These are phyloP conservation scores for Danio choprae DNA, from an alignment of 2,797 vertebrate genomes.

Conservation along the genomic window DNA sequence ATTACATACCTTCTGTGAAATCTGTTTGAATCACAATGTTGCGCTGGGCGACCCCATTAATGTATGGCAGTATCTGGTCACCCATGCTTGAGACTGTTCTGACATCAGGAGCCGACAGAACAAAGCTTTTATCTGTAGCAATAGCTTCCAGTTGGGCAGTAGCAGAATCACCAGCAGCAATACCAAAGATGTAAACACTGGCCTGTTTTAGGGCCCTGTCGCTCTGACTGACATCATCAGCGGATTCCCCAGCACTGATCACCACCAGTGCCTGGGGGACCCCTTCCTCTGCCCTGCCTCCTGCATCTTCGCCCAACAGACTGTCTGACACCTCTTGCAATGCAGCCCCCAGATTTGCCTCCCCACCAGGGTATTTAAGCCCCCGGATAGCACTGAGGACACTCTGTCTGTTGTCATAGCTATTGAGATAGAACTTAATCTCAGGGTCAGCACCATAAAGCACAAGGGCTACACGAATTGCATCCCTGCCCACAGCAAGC, in stretches of 20 bases:
- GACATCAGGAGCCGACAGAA: slow-evolving; percentile 85
- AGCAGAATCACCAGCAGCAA: slow-evolving; percentile 82
- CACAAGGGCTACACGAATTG: slow-evolving; percentile 89
- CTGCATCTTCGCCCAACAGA: slow-evolving; percentile 84
- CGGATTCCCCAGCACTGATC: slow-evolving; percentile 89
- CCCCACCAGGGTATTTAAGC: slow-evolving; percentile 83
- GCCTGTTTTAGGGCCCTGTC: slow-evolving; percentile 88
- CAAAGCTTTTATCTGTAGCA: slow-evolving; percentile 88
- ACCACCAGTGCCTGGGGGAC: slow-evolving; percentile 92
- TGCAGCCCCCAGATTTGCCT: slow-evolving; percentile 90
- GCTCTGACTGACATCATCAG: slow-evolving; percentile 87
- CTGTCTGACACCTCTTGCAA: slow-evolving; percentile 87
- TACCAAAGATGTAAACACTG: slow-evolving; percentile 83
- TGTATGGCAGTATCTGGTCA: slow-evolving; percentile 84
- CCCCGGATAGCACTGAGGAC: slow-evolving; percentile 87
- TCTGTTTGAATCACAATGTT: slow-evolving; percentile 87
- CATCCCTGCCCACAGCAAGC: slow-evolving; percentile 88
- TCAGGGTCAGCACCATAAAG: slow-evolving; percentile 85
- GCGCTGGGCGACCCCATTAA: slow-evolving; percentile 89
- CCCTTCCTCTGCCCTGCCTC: slow-evolving; percentile 91
- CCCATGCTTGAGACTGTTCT: slow-evolving; percentile 78
- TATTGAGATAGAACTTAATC: slow-evolving; percentile 89
- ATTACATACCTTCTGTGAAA: slow-evolving; percentile 95
- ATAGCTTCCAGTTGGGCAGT: slow-evolving; percentile 86
- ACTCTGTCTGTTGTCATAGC: slow-evolving; percentile 82